A percentile compares a stretch with the other conserved stretches of the same genome.
phyloP scores from a whole-genome alignment of 1,140 invertebrate genomes.

The Trialeurodes vaporariorum region DNA sequence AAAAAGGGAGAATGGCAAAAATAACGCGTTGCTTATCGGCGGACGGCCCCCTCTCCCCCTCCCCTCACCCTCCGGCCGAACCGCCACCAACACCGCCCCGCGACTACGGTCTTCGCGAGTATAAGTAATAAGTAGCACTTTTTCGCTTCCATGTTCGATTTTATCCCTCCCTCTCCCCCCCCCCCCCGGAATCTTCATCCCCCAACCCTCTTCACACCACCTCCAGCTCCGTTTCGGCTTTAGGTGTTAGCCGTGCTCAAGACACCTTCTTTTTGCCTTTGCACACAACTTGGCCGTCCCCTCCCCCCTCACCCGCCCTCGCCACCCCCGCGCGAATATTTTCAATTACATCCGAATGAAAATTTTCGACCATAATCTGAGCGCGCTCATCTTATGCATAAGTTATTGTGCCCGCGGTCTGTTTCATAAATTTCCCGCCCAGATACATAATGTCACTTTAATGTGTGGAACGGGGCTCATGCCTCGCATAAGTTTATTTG shows the following conservation, averaged over 20 bases:
- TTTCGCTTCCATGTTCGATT: neutral
- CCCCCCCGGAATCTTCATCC: too few relatives aligned
- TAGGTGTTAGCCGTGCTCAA: neutral
- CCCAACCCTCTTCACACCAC: neutral
- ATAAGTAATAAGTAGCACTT: neutral
- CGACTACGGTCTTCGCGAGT: constrained; percentile 12
- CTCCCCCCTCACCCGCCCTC: too few relatives aligned
- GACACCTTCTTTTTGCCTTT: too few relatives aligned
- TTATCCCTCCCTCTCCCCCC: neutral
- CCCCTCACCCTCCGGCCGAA: neutral
- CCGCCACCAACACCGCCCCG: constrained; percentile 2
- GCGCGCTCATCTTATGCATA: neutral
- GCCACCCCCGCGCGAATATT: neutral
- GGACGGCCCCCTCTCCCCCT: constrained; percentile 6
- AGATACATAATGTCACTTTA: constrained; percentile 1
- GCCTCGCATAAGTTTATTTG: neutral
- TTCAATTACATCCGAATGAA: neutral
- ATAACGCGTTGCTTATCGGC: neutral
- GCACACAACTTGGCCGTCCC: too few relatives aligned
- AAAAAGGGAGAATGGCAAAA: constrained; percentile 10
- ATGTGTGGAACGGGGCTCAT: neutral
- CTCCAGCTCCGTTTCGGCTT: neutral
- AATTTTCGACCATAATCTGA: neutral
- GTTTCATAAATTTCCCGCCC: neutral
- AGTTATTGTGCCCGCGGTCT: neutral